A percentile compares a stretch with the other conserved stretches of the same genome.
Conservation (phyloP, 2,113 vertebrate species). For the Empidonax traillii region DNA sequence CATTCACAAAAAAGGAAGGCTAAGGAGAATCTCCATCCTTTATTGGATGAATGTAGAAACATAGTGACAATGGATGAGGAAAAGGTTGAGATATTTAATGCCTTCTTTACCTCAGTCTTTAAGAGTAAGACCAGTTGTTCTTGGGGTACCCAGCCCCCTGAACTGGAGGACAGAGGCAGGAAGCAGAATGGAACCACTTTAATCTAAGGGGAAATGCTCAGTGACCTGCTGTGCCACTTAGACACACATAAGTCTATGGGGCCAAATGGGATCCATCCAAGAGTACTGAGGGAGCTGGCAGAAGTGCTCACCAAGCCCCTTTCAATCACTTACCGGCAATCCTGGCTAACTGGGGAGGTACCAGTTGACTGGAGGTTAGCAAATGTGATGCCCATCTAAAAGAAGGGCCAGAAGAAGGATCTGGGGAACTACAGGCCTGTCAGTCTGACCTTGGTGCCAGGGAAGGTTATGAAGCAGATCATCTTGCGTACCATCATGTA, state of each 20-base stretch:
- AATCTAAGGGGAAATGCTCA: neutral
- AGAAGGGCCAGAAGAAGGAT: no score
- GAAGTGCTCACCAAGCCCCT: neutral
- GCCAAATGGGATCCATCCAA: neutral
- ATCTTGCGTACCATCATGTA: no score
- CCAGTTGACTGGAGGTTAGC: no score
- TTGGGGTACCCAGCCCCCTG: no score
- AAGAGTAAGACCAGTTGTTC: neutral
- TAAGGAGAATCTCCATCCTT: neutral
- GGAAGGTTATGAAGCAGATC: no score
- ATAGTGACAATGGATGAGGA: neutral
- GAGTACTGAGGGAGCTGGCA: neutral
- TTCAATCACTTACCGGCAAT: neutral
- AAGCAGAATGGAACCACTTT: neutral
- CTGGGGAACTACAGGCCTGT: no score
- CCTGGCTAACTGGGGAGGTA: neutral
- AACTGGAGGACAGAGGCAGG: neutral
- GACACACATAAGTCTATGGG: neutral
- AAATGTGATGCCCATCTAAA: no score
- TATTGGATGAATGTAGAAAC: neutral
- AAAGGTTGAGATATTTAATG: neutral
- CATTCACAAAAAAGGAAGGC: neutral
- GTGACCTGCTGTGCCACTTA: neutral
- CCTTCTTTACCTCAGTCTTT: neutral
- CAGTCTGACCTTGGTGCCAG: no score